Conservation (phyloP, 2,888 invertebrate genomes). For the Archips crataeganus region DNA sequence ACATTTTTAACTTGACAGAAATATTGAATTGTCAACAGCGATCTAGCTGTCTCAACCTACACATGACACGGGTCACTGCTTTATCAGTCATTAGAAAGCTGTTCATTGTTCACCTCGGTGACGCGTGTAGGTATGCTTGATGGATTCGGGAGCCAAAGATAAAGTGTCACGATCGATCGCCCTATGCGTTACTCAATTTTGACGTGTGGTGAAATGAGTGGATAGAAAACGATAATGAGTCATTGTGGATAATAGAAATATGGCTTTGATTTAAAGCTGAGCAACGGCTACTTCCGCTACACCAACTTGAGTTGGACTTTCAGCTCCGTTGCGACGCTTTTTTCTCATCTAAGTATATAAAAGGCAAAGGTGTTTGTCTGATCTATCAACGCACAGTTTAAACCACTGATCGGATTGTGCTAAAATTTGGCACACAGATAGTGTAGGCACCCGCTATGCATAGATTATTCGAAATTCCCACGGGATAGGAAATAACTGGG, state of each 20-base stretch:
- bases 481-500: no score
- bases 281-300: no score
- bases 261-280: no score
- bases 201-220: conserved; percentile 48
- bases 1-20: background rate
- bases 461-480: no score
- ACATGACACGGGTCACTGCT: conserved; percentile 57
- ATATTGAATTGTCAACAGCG: background rate
- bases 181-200: conserved; percentile 55
- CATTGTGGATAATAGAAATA: background rate
- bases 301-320: no score
- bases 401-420: no score
- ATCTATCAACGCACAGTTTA: no score
- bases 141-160: conserved; percentile 67
- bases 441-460: no score
- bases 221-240: conserved; percentile 8
- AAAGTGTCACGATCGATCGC: conserved; percentile 80
- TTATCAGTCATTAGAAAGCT: conserved; percentile 74
- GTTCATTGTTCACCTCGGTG: conserved; percentile 76
- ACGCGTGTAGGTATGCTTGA: conserved; percentile 62
- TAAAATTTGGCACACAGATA: no score
- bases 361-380: no score
- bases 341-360: no score
- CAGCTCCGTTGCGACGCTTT: no score
- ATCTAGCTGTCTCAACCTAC: conserved; percentile 31